These are phyloP conservation scores for Tenebrio molitor DNA, from an alignment of 1,140 invertebrate genomes.

Conservation along the genomic window DNA sequence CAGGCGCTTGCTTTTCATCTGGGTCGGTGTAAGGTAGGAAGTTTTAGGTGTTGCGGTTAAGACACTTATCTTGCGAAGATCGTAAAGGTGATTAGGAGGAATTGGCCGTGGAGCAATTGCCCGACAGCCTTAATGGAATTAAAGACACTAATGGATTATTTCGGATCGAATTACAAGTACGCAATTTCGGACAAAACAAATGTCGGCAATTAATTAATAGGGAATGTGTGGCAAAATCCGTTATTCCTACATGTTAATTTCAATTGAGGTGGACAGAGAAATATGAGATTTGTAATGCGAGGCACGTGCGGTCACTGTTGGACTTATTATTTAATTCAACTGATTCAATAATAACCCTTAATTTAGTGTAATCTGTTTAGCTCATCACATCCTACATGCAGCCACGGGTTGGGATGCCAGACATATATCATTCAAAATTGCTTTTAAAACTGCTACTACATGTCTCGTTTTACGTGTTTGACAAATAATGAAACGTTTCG, in stretches of 20 bases:
- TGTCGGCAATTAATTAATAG: background rate
- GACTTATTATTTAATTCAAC: slow-evolving; percentile 57
- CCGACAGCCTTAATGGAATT: background rate
- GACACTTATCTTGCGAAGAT: background rate
- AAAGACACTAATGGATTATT: slow-evolving; percentile 16
- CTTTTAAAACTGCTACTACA: slow-evolving; percentile 38
- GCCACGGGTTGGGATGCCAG: slow-evolving; percentile 30
- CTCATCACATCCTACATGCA: slow-evolving; percentile 41
- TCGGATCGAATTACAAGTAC: background rate
- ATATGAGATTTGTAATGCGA: slow-evolving; percentile 40
- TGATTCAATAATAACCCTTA: slow-evolving; percentile 57
- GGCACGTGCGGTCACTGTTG: slow-evolving; percentile 43
- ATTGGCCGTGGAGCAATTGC: background rate
- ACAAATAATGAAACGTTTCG: slow-evolving; percentile 37
- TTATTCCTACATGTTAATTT: slow-evolving; percentile 38
- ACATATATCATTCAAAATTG: slow-evolving; percentile 43
- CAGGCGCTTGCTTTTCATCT: too few species aligned
- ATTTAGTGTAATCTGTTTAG: slow-evolving; percentile 54
- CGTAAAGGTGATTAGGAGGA: background rate
- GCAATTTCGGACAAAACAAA: slow-evolving; percentile 2
- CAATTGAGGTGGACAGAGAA: slow-evolving; percentile 33
- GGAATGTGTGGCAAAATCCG: slow-evolving; percentile 33
- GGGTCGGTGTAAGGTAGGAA: too few species aligned
- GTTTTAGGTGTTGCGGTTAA: too few species aligned
- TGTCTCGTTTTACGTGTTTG: slow-evolving; percentile 37